A percentile compares a stretch with the other conserved stretches of the same genome.
phyloP scores from a whole-genome alignment of 2,113 vertebrate genomes.

The Natator depressus region DNA sequence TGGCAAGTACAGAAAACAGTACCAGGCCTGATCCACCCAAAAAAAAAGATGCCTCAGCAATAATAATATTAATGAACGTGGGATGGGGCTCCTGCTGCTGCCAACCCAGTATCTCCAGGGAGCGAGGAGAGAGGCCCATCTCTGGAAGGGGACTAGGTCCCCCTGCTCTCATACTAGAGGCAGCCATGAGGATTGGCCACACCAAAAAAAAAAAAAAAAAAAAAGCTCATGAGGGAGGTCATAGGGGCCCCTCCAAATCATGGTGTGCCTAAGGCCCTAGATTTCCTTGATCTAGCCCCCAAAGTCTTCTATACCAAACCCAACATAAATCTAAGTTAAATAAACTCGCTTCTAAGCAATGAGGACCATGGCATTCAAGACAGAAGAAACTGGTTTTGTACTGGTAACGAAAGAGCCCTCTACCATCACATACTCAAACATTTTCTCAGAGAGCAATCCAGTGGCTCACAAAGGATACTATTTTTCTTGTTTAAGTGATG shows the following conservation, averaged over 20 bases:
- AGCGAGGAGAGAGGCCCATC: background rate
- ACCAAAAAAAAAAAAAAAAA: background rate
- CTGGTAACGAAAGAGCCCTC: background rate
- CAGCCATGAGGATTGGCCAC: background rate
- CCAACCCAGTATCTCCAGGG: background rate
- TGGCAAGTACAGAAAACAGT: background rate
- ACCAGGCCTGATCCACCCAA: background rate
- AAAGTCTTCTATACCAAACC: background rate
- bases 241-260: background rate
- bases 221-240: background rate
- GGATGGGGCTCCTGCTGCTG: background rate
- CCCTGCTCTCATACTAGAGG: background rate
- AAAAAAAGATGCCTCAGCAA: background rate
- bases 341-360: background rate
- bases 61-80: accelerated
- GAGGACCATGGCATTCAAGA: background rate
- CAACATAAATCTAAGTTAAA: background rate
- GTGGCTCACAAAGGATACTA: background rate
- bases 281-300: background rate
- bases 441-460: background rate
- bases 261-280: background rate
- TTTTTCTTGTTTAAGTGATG: background rate
- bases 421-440: background rate
- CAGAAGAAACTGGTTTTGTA: background rate
- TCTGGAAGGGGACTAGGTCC: background rate